These are phyloP conservation scores for Drosophila maculinotata DNA, from an alignment of 2,888 invertebrate species.

Conservation along the genomic window DNA sequence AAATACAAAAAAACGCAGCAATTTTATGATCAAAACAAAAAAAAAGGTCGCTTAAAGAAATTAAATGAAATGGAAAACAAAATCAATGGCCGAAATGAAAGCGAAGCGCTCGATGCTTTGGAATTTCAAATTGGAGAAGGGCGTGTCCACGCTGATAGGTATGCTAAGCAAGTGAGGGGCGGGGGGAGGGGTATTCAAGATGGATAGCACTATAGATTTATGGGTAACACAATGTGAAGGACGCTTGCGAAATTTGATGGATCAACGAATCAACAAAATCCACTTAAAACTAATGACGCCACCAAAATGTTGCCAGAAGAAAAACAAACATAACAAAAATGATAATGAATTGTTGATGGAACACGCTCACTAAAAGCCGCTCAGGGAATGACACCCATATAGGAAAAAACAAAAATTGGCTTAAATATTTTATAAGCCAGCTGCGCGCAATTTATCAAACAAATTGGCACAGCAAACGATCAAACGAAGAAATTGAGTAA, in stretches of 20 bases:
- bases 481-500: conserved; percentile 24
- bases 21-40: conserved; percentile 24
- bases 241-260: conserved; percentile 39
- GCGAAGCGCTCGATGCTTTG: conserved; percentile 53
- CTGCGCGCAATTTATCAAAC: conserved; percentile 47
- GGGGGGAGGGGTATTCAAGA: conserved; percentile 1
- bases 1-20: conserved; percentile 7
- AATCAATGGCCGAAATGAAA: conserved; percentile 70
- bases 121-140: conserved; percentile 46
- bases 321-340: conserved; percentile 11
- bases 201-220: conserved; percentile 6
- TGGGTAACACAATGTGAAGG: conserved; percentile 32
- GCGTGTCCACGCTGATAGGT: conserved; percentile 40
- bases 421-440: conserved; percentile 58
- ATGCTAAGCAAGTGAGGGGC: conserved; percentile 1
- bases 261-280: conserved; percentile 33
- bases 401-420: conserved; percentile 39
- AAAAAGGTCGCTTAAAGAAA: conserved; percentile 43
- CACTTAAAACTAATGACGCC: conserved; percentile 51
- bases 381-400: conserved; percentile 17
- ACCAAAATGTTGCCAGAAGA: conserved; percentile 28
- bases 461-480: conserved; percentile 55
- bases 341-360: conserved; percentile 58
- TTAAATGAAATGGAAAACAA: conserved; percentile 73
- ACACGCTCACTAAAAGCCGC: conserved; percentile 9